Conservation (phyloP, 2,888 invertebrate species). For the Cheiracanthium punctorium region DNA sequence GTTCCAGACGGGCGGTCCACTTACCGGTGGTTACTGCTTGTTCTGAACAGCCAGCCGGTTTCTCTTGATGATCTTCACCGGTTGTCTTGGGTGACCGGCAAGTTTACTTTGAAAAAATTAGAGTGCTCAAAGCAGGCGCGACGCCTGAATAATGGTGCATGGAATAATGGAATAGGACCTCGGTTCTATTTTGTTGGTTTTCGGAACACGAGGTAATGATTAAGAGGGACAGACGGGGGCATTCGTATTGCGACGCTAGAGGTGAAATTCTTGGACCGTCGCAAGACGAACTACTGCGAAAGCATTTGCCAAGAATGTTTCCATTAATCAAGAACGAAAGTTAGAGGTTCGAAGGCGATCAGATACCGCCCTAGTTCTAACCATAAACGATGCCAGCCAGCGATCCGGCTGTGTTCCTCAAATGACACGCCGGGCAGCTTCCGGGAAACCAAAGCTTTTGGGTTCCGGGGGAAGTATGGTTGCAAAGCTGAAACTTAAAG, state of each 20-base stretch:
- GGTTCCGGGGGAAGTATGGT: constrained; percentile 82
- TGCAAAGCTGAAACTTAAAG: too few relatives aligned
- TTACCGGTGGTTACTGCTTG: too few relatives aligned
- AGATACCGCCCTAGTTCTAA: constrained; percentile 82
- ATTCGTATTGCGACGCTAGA: constrained; percentile 81
- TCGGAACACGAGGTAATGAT: constrained; percentile 47
- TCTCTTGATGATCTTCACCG: constrained; percentile 54
- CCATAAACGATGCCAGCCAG: constrained; percentile 82
- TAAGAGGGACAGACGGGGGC: constrained; percentile 76
- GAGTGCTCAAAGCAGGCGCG: constrained; percentile 19
- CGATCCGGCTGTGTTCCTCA: constrained; percentile 80
- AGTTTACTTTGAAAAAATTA: constrained; percentile 55
- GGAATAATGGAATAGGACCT: constrained; percentile 7
- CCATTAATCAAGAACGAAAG: constrained; percentile 83
- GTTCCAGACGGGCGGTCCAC: constrained; percentile 73
- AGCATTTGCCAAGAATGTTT: constrained; percentile 83
- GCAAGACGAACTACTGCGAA: constrained; percentile 81
- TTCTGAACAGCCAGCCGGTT: constrained; percentile 62
- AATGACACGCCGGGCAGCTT: constrained; percentile 80
- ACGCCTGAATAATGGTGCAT: constrained; percentile 17
- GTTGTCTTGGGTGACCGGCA: constrained; percentile 53
- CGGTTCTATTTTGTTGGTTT: constrained; percentile 33
- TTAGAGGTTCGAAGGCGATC: constrained; percentile 83
- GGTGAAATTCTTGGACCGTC: constrained; percentile 82
- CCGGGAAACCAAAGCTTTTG: constrained; percentile 81